phyloP scores from a whole-genome alignment of 2,888 invertebrate genomes.

The Synanthedon tipuliformis region DNA sequence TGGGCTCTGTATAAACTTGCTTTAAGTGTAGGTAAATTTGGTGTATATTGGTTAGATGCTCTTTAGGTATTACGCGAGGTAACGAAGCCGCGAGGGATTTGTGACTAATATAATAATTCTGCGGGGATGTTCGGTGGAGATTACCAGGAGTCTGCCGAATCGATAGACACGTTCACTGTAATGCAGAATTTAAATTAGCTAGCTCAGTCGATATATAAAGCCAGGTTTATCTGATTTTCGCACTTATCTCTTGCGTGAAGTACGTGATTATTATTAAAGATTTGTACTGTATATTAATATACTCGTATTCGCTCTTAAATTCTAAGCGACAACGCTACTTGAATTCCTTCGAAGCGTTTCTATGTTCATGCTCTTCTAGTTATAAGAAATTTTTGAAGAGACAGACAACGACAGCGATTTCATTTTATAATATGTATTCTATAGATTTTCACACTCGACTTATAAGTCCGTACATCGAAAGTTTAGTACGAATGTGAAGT shows the following conservation, averaged over 20 bases:
- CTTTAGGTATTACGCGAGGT: conserved; percentile 12
- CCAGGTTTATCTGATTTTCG: too few species aligned
- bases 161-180: conserved; percentile 5
- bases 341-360: too few species aligned
- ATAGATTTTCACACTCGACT: too few species aligned
- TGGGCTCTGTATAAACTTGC: conserved; percentile 1
- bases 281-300: not conserved
- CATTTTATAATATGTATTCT: too few species aligned
- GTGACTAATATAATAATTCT: conserved; percentile 31
- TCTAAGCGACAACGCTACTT: too few species aligned
- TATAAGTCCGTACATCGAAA: too few species aligned
- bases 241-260: too few species aligned
- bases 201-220: not conserved
- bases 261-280: not conserved
- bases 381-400: too few species aligned
- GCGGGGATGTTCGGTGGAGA: conserved; percentile 20
- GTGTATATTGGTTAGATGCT: conserved; percentile 9
- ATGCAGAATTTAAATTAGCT: conserved; percentile 10
- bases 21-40: conserved; percentile 3
- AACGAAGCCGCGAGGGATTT: conserved; percentile 26
- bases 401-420: too few species aligned
- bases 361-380: too few species aligned
- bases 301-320: too few species aligned
- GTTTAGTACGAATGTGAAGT: too few species aligned
- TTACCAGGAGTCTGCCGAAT: conserved; percentile 13